Base-by-base conservation (phyloP, 2,888 invertebrate genomes). In the Ophion obscuratus region DNA sequence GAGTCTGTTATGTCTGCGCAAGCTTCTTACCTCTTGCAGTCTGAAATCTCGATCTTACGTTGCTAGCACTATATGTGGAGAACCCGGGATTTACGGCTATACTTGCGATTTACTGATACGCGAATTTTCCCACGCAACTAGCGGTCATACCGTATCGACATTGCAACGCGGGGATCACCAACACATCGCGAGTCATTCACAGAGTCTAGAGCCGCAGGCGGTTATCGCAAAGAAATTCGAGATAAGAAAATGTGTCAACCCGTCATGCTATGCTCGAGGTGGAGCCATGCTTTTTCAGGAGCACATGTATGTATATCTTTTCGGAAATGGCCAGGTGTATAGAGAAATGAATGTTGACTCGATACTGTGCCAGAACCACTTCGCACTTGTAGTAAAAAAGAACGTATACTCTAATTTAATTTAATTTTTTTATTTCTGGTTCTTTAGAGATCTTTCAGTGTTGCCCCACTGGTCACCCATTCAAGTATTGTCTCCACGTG, bases 61-160 rank as follows among this genome's bases (percentile, higher is more conserved):
- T 78, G 53, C 81, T 73, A 62, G 77, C 77, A 68, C 62, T 17
- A 10, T 40, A 66, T 14, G 47, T 17, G 47, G 64, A 27, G 40
- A 70, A 70, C 40, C 9, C 74, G 64, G 27, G 44, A 76, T 76
- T 71, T 71, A 75, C 17, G 11, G 62, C 14, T 44, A 57, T 44
- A 53, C 53, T 61, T 31, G 47, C 62, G 57, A 73, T 71, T 77
- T 47, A 81, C 68, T 0, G 24, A 47, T 59, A 79, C 67, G 24
- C 74, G 61, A 47, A 75, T 64, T 85, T 85, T 85, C 74, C 70
- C 85, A 79, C 82, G 85, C n/a, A 59, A 11, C n/a, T 57, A 47
- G 75, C 75, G 62, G 36, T 61, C 64, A 62, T 73, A 67, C 11
- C 40, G 17, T 24, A 44, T 64, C 79, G 79, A 61, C 20, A 24